Base-by-base conservation (phyloP, 2,113 vertebrate species). In the Sapayoa aenigma region DNA sequence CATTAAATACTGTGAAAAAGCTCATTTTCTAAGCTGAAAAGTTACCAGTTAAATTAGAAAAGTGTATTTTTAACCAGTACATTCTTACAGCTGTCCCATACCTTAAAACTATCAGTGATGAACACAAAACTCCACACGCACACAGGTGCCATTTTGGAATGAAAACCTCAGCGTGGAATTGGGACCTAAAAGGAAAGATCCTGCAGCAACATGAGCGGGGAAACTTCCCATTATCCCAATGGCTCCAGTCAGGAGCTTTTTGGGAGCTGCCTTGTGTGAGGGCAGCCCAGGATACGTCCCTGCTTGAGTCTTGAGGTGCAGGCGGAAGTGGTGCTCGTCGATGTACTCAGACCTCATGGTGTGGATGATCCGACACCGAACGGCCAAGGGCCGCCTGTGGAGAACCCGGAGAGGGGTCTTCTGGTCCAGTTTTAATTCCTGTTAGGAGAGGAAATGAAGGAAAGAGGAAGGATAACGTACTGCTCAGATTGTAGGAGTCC, bases 401-500 rank as follows among this genome's bases (percentile, higher is more conserved):
- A 99, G 97, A 21, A 99, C 99, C 47, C 99, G 97, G 9, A 99
- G 97, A 4, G 99, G 99, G 2, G 99, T 99, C 96, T 99, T 99
- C 98, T 99, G 99, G 62, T 98, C 98, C 14, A 99, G 97, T 52
- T 98, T 98, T 66, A 99, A 91, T 53, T 99, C 99, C 99, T 99
- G 90, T 58, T 19, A 23, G 42, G 35, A 44, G n/a, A 72, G 22
- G 65, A 11, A 66, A 74, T 16, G 59, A 62, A 93, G 22, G 39
- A 53, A 19, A 2, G 13, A 87, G 74, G 84, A 66, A 87, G 60
- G 44, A 83, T 37, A 59, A 53, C 47, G 14, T 5, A 15, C 35
- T 17, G 76, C n/a, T 25, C 1, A 28, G 50, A 25, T 11, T 14
- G n/a, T 41, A 30, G 67, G 63, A 77, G 14, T 44, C 1, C 0